Evolutionary conservation across 2,113 vertebrate species (phyloP).

Genomic region (Salminus brasiliensis): DNA sequence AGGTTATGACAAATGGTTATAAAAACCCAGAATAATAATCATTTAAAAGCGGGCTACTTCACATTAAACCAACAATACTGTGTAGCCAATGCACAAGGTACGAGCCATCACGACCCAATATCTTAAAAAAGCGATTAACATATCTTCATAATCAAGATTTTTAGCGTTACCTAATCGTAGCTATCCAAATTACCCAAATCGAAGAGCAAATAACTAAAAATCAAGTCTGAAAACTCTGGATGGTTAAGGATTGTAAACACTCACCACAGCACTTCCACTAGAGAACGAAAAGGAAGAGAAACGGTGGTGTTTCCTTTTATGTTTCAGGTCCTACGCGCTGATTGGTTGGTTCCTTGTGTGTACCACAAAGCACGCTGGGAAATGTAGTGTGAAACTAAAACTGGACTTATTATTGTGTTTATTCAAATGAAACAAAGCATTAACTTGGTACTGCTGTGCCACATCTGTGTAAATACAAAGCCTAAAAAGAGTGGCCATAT

Average conservation of each 20-base stretch:
- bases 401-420: background rate
- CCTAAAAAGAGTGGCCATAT: too few species aligned
- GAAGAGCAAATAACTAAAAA: rapidly evolving
- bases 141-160: too few species aligned
- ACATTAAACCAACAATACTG: too few species aligned
- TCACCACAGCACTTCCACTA: rapidly evolving
- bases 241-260: background rate
- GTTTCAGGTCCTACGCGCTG: background rate
- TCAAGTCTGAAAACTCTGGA: rapidly evolving
- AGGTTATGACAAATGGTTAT: too few species aligned
- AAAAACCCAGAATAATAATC: too few species aligned
- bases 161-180: rapidly evolving
- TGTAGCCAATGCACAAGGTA: too few species aligned
- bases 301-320: slow-evolving; percentile 21
- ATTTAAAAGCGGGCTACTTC: too few species aligned
- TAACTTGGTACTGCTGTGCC: too few species aligned
- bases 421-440: background rate
- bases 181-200: background rate
- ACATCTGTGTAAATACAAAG: too few species aligned
- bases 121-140: too few species aligned
- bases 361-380: slow-evolving; percentile 15
- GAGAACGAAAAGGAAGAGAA: background rate
- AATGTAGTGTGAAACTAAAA: background rate
- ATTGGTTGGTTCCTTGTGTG: slow-evolving; percentile 17
- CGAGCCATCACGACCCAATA: too few species aligned